phyloP scores from a whole-genome alignment of 2,888 invertebrate species.

The Nemotelus nigrinus region DNA sequence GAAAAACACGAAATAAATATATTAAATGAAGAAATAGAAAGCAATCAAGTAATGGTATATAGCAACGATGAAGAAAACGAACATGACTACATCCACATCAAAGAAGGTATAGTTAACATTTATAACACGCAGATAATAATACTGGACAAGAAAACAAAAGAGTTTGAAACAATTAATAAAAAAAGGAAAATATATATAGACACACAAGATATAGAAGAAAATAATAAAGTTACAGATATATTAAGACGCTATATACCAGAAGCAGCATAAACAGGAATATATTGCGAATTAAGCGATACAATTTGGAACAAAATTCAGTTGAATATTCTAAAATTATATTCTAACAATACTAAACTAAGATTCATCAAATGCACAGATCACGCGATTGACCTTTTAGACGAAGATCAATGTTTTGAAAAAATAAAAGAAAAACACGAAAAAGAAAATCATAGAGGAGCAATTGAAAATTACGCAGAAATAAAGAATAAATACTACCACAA shows the following conservation, averaged over 20 bases:
- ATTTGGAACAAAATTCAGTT: background rate
- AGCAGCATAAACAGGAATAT: no score
- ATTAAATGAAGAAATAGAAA: background rate
- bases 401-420: background rate
- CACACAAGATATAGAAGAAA: background rate
- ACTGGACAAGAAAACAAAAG: background rate
- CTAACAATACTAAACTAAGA: background rate
- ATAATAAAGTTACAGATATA: background rate
- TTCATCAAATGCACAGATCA: background rate
- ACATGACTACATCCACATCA: no score
- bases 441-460: background rate
- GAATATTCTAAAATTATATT: background rate
- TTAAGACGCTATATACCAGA: no score
- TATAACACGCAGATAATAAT: background rate
- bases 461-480: background rate
- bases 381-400: background rate
- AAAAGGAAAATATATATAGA: background rate
- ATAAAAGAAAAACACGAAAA: background rate
- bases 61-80: background rate
- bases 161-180: background rate
- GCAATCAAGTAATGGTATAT: background rate
- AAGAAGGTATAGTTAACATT: background rate
- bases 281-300: background rate
- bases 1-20: conserved; percentile 6
- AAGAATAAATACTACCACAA: background rate